phyloP scores from a whole-genome alignment of 2,888 invertebrate species.

The Lithophane ornitopus region DNA sequence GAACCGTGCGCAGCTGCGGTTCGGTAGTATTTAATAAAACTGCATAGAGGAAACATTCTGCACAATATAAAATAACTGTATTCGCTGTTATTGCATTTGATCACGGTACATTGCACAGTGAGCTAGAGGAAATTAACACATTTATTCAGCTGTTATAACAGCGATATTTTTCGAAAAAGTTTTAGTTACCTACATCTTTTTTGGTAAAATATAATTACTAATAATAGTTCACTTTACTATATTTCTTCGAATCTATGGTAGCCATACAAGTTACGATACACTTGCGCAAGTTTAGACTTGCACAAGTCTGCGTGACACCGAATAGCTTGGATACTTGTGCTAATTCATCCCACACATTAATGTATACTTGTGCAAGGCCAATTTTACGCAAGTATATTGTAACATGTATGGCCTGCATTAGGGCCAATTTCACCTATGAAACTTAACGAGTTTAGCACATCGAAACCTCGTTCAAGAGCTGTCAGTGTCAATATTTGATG shows the following conservation, averaged over 20 bases:
- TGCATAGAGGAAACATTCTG: background rate
- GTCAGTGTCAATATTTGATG: background rate
- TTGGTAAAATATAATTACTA: background rate
- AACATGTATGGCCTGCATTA: background rate
- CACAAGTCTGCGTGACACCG: too few relatives aligned
- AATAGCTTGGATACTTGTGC: too few relatives aligned
- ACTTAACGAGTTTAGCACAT: background rate
- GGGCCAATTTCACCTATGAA: background rate
- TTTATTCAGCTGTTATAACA: slow-evolving; percentile 4
- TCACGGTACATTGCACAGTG: background rate
- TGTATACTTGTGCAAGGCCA: too few relatives aligned
- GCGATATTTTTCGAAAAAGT: background rate
- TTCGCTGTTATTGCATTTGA: slow-evolving; percentile 18
- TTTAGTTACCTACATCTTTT: background rate
- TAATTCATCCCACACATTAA: too few relatives aligned
- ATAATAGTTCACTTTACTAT: background rate
- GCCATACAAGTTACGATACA: too few relatives aligned
- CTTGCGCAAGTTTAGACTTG: too few relatives aligned
- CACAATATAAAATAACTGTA: slow-evolving; percentile 4
- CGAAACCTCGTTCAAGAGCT: background rate
- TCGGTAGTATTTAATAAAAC: background rate
- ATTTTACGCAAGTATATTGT: too few relatives aligned
- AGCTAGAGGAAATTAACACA: slow-evolving; percentile 11
- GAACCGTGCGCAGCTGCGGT: too few relatives aligned
- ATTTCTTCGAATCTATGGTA: background rate